Conservation (phyloP, 2,113 vertebrate species). For the Probosciger aterrimus region DNA sequence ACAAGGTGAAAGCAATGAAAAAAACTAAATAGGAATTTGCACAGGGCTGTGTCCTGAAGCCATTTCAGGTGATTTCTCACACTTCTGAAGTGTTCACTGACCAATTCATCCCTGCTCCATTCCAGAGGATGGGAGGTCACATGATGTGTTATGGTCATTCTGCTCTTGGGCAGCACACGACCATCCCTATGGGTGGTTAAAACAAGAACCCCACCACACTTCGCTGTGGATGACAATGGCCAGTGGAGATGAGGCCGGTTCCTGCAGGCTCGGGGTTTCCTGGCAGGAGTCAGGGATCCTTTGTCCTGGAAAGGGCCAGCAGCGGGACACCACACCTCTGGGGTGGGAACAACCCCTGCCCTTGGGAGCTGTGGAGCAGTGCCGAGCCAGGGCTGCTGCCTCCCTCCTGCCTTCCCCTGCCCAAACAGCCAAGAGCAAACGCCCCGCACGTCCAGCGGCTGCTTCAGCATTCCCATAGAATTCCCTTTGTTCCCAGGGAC, state of each 20-base stretch:
- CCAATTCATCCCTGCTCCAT: background rate
- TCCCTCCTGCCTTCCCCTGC: background rate
- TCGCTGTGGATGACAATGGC: background rate
- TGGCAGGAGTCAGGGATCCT: background rate
- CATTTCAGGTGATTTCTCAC: background rate
- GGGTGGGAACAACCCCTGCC: background rate
- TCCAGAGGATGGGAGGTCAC: background rate
- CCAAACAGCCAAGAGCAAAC: background rate
- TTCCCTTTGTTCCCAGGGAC: background rate
- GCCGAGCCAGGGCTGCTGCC: too few relatives aligned
- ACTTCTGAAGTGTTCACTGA: background rate
- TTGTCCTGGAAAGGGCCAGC: background rate
- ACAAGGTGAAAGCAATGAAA: background rate
- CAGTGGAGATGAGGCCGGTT: background rate
- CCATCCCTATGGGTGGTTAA: background rate
- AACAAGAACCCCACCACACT: too few relatives aligned
- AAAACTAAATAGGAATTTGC: background rate
- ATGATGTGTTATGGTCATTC: fast-evolving
- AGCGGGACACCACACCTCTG: background rate
- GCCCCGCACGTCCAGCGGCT: fast-evolving
- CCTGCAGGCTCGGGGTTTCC: background rate
- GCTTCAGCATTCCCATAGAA: background rate
- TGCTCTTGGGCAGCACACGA: background rate
- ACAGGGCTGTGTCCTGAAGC: background rate
- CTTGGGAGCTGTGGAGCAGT: background rate